A percentile compares a stretch with the other conserved stretches of the same genome.
Evolutionary conservation across 2,113 vertebrate genomes (phyloP).

Genomic region (Mungos mungo): DNA sequence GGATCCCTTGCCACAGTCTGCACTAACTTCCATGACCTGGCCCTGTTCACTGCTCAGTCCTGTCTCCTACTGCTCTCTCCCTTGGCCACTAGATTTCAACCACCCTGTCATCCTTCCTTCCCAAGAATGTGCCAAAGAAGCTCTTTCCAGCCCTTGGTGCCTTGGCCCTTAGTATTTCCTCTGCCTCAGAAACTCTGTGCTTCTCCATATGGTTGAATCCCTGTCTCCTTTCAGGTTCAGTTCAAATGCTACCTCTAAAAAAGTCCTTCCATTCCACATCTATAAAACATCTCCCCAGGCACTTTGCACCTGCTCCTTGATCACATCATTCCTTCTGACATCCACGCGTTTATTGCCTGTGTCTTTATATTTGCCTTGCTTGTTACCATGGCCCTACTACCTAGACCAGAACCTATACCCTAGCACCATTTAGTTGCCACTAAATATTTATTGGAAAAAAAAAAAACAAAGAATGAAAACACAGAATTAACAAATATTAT

Average conservation of each 20-base stretch:
- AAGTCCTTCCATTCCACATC: not conserved
- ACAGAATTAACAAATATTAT: not conserved
- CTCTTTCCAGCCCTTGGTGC: not conserved
- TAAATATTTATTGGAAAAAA: not conserved
- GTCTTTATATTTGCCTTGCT: not conserved
- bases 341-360: not conserved
- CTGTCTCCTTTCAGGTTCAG: not conserved
- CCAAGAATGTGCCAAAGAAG: not conserved
- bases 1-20: not conserved
- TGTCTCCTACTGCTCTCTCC: not conserved
- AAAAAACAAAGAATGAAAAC: not conserved
- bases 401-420: not conserved
- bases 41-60: too few relatives aligned
- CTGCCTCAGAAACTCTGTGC: not conserved
- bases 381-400: not conserved
- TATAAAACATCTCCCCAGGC: not conserved
- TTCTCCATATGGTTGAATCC: not conserved
- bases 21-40: not conserved
- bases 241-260: not conserved
- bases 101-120: not conserved
- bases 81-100: not conserved
- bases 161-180: not conserved
- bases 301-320: not conserved
- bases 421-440: not conserved
- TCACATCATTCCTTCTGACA: not conserved